Evolutionary conservation across 1,140 invertebrate genomes (phyloP), one percentile per base, ranked within the genome.

Genomic region (Tetranychus urticae): DNA sequence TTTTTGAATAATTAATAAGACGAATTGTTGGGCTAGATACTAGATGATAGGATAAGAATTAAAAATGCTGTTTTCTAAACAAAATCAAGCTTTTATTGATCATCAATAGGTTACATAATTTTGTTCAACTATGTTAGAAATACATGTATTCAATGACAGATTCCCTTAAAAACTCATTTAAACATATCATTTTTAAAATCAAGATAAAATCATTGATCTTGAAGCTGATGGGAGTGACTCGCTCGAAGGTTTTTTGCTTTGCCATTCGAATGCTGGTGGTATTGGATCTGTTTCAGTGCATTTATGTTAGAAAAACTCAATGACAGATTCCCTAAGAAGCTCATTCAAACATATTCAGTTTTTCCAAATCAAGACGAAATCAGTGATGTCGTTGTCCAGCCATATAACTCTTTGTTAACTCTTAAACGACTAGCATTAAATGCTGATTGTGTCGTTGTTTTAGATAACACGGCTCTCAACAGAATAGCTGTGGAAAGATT

Each of bases 191-290:
- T 23, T 23, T 23, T 23, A 23, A 23, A 23, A 23, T 23, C 23
- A 23, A 23, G 23, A 23, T 23, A 23, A 23, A 23, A 98, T 98
- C 61, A 86, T 99, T 61, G 93, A 98, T 72, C 79, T 92, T 68
- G 94, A 98, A 76, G 93, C 92, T 34, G 94, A 99, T 76, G 92
- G 92, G 39, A 93, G 89, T 76, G 93, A 98, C 69, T 94, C 90
- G 72, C 78, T 99, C 47, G 94, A 98, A 74, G 94, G 93, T 23
- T 98, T 98, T 78, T 86, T 97, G 23, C 72, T 99, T 14, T 97
- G 92, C 68, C 94, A 99, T 75, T 97, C 92, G 4, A 97, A 98
- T 71, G 92, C 93, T 63, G 94, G 94, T 58, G 94, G 94, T 56
- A 98, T 94, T 12, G 94, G 94, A 1, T 97, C 92, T 52, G 94